Percentiles rank a stretch among this genome's conserved stretches.
phyloP scores from a whole-genome alignment of 2,888 invertebrate genomes.

The Ypsolopha sequella region DNA sequence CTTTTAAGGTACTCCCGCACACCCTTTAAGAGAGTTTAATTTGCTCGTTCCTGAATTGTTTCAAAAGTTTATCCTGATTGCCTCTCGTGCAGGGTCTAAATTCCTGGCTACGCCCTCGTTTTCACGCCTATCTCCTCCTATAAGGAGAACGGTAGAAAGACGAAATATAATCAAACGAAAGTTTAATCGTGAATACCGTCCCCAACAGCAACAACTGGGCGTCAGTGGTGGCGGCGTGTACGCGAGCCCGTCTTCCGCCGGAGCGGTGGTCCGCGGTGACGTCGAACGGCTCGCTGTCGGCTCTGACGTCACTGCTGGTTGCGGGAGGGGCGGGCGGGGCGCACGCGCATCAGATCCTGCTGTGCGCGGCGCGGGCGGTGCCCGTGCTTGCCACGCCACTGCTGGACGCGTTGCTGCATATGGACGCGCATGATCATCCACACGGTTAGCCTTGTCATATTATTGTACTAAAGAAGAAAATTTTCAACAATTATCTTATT shows the following conservation, averaged over 20 bases:
- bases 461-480: too few relatives aligned
- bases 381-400: constrained; percentile 18
- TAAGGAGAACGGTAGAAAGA: too few relatives aligned
- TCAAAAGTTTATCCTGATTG: too few relatives aligned
- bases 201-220: constrained; percentile 83
- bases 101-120: too few relatives aligned
- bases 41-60: too few relatives aligned
- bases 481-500: too few relatives aligned
- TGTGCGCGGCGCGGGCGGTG: constrained; percentile 17
- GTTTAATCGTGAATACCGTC: background rate
- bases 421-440: constrained; percentile 46
- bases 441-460: constrained; percentile 25
- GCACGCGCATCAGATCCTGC: constrained; percentile 15
- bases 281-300: constrained; percentile 35
- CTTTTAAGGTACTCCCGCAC: too few relatives aligned
- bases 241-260: constrained; percentile 54
- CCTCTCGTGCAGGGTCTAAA: too few relatives aligned
- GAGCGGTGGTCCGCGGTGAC: constrained; percentile 27
- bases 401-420: constrained; percentile 32
- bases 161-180: too few relatives aligned
- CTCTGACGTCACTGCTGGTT: constrained; percentile 38
- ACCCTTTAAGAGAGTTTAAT: too few relatives aligned
- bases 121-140: too few relatives aligned
- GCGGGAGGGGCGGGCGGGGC: constrained; percentile 30
- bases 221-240: constrained; percentile 83